A percentile compares a stretch with the other conserved stretches of the same genome.
Evolutionary conservation across 2,888 invertebrate species (phyloP).

Genomic region (Molanna angustata): DNA sequence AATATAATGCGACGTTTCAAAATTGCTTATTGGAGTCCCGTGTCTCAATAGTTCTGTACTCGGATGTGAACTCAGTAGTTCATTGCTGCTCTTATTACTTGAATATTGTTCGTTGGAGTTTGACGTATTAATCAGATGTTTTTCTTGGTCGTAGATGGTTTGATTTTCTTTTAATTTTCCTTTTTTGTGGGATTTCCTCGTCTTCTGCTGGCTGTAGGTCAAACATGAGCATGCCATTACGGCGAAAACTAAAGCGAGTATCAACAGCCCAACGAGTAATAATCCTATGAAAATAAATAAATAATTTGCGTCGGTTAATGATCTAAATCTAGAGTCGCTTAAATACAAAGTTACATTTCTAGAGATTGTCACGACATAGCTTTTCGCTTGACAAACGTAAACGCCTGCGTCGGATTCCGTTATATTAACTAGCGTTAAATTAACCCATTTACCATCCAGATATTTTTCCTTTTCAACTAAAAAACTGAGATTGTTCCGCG

Average conservation of each 20-base stretch:
- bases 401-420: slow-evolving; percentile 80
- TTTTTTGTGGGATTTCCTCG: slow-evolving; percentile 67
- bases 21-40: slow-evolving; percentile 37
- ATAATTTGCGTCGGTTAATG: slow-evolving; percentile 33
- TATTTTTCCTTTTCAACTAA: slow-evolving; percentile 33
- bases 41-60: slow-evolving; percentile 51
- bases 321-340: slow-evolving; percentile 14
- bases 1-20: slow-evolving; percentile 35
- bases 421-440: slow-evolving; percentile 78
- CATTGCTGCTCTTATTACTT: slow-evolving; percentile 59
- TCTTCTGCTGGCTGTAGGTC: slow-evolving; percentile 43
- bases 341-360: slow-evolving; percentile 56
- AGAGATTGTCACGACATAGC: slow-evolving; percentile 59
- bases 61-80: slow-evolving; percentile 63
- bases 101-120: slow-evolving; percentile 64
- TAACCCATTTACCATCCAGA: slow-evolving; percentile 60
- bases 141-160: slow-evolving; percentile 86
- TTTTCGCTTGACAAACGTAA: slow-evolving; percentile 78
- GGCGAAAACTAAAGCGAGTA: slow-evolving; percentile 63
- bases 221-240: slow-evolving; percentile 50
- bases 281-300: slow-evolving; percentile 58
- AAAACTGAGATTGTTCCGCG: slow-evolving; percentile 40
- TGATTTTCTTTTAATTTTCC: slow-evolving; percentile 64
- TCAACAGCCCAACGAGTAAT: slow-evolving; percentile 67
- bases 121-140: slow-evolving; percentile 79